Percentiles rank a stretch among this genome's conserved stretches.
Conservation (phyloP, 2,797 vertebrate genomes). For the Podarcis siculus region DNA sequence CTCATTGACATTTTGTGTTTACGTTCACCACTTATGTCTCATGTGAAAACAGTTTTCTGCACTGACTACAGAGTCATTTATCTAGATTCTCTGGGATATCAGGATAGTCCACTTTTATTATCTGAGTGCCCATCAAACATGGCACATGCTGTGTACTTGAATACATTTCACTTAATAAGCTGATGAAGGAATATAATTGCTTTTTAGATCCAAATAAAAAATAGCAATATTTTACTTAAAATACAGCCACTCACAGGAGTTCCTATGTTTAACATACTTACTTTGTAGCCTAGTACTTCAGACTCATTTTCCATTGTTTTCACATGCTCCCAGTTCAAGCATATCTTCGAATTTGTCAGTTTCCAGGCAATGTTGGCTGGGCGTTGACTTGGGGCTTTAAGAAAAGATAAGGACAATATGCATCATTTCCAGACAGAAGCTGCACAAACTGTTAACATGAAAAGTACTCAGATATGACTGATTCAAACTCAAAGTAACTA, state of each 20-base stretch:
- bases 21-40: background rate
- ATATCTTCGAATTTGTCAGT: conserved; percentile 88
- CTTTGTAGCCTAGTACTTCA: conserved; percentile 90
- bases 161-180: background rate
- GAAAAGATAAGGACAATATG: conserved; percentile 61
- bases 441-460: conserved; percentile 29
- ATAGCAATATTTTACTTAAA: background rate
- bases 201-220: background rate
- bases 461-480: conserved; percentile 34
- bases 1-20: background rate
- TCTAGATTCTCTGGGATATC: background rate
- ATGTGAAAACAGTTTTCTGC: conserved; percentile 15
- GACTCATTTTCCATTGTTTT: conserved; percentile 92
- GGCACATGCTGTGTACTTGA: background rate
- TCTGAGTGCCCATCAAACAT: background rate
- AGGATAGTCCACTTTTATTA: background rate
- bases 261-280: conserved; percentile 63
- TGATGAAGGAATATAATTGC: background rate
- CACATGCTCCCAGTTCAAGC: conserved; percentile 90
- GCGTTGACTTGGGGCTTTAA: conserved; percentile 86
- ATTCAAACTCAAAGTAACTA: conserved; percentile 32
- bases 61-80: conserved; percentile 8
- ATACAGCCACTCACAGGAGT: background rate
- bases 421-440: conserved; percentile 30
- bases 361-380: conserved; percentile 89